phyloP scores from a whole-genome alignment of 2,888 invertebrate genomes.

The Maniola hyperantus region DNA sequence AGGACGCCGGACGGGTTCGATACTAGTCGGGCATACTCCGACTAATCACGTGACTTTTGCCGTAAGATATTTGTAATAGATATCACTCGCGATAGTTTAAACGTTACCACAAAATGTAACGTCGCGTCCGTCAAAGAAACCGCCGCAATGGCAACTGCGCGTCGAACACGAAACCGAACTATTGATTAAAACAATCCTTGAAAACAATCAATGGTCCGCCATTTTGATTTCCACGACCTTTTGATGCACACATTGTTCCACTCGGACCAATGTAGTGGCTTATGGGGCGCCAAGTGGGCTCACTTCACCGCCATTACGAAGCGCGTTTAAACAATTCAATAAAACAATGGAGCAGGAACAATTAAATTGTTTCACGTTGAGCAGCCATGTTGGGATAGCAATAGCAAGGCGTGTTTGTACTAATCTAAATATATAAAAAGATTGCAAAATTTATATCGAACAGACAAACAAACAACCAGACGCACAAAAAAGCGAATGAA shows the following conservation, averaged over 20 bases:
- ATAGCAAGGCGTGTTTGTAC: too few species aligned
- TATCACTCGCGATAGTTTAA: too few species aligned
- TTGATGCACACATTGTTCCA: slow-evolving; percentile 1
- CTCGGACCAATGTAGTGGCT: background rate
- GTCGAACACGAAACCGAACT: slow-evolving; percentile 35
- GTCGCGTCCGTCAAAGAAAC: slow-evolving; percentile 24
- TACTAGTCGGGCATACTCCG: too few species aligned
- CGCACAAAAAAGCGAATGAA: too few species aligned
- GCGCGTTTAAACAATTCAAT: background rate
- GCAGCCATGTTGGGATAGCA: slow-evolving; percentile 37
- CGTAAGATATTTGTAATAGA: too few species aligned
- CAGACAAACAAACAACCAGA: too few species aligned
- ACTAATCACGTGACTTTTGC: too few species aligned
- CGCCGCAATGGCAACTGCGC: slow-evolving; percentile 44
- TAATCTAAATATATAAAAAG: too few species aligned
- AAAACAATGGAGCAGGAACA: slow-evolving; percentile 9
- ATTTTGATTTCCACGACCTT: background rate
- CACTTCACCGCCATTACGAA: slow-evolving; percentile 3
- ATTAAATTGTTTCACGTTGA: slow-evolving; percentile 25
- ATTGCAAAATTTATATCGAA: too few species aligned
- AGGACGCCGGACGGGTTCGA: too few species aligned
- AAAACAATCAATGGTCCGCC: slow-evolving; percentile 10
- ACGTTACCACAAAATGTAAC: background rate
- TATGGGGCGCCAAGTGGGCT: background rate
- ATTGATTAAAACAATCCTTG: slow-evolving; percentile 31